phyloP scores from a whole-genome alignment of 2,888 invertebrate genomes.

The Emmelina monodactyla region DNA sequence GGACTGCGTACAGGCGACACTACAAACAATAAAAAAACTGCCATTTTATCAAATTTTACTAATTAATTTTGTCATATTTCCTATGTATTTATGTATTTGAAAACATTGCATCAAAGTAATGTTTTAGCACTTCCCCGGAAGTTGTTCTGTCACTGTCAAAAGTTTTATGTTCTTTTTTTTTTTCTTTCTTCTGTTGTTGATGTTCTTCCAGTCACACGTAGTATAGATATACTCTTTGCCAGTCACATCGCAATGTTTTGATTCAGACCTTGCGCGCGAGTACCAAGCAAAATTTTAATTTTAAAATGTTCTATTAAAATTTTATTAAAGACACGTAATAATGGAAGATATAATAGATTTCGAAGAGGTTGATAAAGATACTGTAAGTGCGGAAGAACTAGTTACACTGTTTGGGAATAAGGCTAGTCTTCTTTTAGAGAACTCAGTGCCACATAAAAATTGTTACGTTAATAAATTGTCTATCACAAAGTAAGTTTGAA shows the following conservation, averaged over 20 bases:
- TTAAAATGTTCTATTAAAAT: neutral
- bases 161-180: neutral
- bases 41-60: too few relatives aligned
- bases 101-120: too few relatives aligned
- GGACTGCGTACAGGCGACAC: constrained; percentile 4
- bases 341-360: constrained; percentile 50
- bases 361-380: constrained; percentile 43
- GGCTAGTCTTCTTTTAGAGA: constrained; percentile 49
- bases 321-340: constrained; percentile 6
- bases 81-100: too few relatives aligned
- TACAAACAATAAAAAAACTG: too few relatives aligned
- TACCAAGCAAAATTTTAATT: too few relatives aligned
- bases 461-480: constrained; percentile 69
- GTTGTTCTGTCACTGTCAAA: too few relatives aligned
- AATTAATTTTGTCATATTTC: too few relatives aligned
- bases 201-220: too few relatives aligned
- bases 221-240: too few relatives aligned
- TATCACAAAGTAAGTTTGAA: constrained; percentile 63
- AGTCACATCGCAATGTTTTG: too few relatives aligned
- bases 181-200: neutral
- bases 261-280: too few relatives aligned
- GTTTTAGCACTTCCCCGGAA: too few relatives aligned
- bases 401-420: constrained; percentile 36
- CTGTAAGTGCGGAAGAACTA: constrained; percentile 28
- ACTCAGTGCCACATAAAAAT: constrained; percentile 55